Base-by-base conservation (phyloP, 92 coral and sea anemone species). In the Porites rus region DNA sequence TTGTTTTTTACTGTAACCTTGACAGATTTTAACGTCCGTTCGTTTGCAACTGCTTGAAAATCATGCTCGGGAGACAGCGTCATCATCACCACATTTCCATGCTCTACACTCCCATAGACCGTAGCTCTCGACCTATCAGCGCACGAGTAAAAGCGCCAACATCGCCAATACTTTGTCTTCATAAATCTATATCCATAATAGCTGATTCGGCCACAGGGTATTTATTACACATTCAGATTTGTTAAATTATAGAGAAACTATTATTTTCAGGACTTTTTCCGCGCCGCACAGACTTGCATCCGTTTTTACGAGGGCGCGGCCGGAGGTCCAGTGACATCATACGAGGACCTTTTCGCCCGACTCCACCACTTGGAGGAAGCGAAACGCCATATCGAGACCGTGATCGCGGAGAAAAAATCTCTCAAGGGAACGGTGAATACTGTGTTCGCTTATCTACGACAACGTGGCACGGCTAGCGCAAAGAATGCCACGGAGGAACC, bases 271-370 rank as follows among this genome's bases (percentile, higher is more conserved):
- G 99, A 97, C 77, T 87, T 85, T 80, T 97, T 97, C 83, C 98
- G 99, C 24, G 99, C 99, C 21, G 98, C 99, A 1, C 98, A 93
- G 93, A 97, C 99, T 8, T 97, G 99, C 59, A 97, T 95, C 69
- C 94, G 93, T 74, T 97, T 97, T 92, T 97, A 90, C 86, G 96
- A 97, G 69, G 97, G 98, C 10, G 88, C 80, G 18, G 92, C 98
- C n/a, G 98, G 96, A 4, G 89, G 93, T 1, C 60, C 90, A 7
- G 95, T 92, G 17, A 78, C 98, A 46, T 82, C 95, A 46, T 93
- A 95, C 89, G 95, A 88, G 61, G 94, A 96, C n/a, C 96, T 95
- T 12, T 72, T 83, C 88, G 88, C 98, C 50, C 92, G 99, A 8
- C 93, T 94, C 28, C 91, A 96, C 54, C 90, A 88, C 69, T 95